These are phyloP conservation scores for Chaenogobius annularis DNA, from an alignment of 2,113 vertebrate species.

Conservation along the genomic window DNA sequence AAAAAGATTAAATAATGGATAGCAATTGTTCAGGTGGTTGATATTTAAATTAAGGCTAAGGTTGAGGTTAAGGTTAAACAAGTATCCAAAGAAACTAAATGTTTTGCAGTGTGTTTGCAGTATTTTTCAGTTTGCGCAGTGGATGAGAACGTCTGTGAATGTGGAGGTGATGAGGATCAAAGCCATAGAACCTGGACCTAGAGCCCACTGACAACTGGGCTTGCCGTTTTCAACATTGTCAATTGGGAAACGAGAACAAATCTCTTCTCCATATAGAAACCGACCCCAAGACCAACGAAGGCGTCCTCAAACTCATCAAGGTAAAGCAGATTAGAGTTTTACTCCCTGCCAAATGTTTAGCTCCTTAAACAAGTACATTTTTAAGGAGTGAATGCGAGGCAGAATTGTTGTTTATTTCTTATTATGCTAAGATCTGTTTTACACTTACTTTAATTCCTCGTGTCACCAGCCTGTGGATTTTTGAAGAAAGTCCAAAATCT, in stretches of 20 bases:
- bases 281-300: slow-evolving; percentile 87
- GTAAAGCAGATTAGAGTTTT: slow-evolving; percentile 35
- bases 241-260: slow-evolving; percentile 87
- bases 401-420: too few species aligned
- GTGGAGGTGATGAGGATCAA: slow-evolving; percentile 83
- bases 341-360: background rate
- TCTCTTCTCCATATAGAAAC: slow-evolving; percentile 87
- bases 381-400: too few species aligned
- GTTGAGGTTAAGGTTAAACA: background rate
- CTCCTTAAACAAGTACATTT: background rate
- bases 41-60: background rate
- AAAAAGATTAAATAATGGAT: too few species aligned
- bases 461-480: slow-evolving; percentile 81
- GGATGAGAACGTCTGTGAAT: slow-evolving; percentile 68
- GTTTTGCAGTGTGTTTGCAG: slow-evolving; percentile 40
- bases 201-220: slow-evolving; percentile 86
- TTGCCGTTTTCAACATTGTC: slow-evolving; percentile 81
- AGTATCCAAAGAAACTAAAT: background rate
- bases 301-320: slow-evolving; percentile 84
- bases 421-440: too few species aligned
- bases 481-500: slow-evolving; percentile 78
- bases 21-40: background rate
- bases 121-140: slow-evolving; percentile 64
- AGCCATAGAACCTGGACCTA: slow-evolving; percentile 85
- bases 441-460: background rate